phyloP scores from a whole-genome alignment of 2,888 invertebrate genomes.

The Diloba caeruleocephala region DNA sequence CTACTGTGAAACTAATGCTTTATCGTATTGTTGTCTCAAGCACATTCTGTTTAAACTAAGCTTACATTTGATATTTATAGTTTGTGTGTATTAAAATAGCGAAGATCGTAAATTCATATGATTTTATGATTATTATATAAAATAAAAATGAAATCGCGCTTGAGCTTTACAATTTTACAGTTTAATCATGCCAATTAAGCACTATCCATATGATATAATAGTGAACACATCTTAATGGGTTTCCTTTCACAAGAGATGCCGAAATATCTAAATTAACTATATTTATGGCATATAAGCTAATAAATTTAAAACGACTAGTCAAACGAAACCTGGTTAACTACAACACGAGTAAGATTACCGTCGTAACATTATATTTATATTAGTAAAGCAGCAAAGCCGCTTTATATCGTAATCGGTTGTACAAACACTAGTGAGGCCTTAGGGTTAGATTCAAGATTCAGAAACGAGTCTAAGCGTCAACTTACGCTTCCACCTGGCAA shows the following conservation, averaged over 20 bases:
- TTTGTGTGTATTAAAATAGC: conserved; percentile 25
- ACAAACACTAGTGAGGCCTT: conserved; percentile 63
- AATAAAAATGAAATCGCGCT: conserved; percentile 21
- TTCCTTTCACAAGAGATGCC: conserved; percentile 20
- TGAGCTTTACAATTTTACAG: conserved; percentile 17
- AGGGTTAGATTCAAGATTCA: no score
- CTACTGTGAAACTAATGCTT: no score
- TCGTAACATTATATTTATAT: conserved; percentile 34
- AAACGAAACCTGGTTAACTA: conserved; percentile 20
- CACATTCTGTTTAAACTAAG: no score
- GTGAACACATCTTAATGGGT: conserved; percentile 8
- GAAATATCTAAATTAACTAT: conserved; percentile 15
- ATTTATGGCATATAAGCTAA: conserved; percentile 33
- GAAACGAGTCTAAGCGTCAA: no score
- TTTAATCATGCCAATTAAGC: conserved; percentile 29
- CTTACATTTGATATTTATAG: conserved; percentile 13
- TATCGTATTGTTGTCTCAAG: no score
- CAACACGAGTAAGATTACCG: conserved; percentile 24
- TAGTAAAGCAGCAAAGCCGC: conserved; percentile 22
- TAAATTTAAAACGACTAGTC: conserved; percentile 26
- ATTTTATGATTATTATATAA: conserved; percentile 20
- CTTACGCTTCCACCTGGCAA: no score
- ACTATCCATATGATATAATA: conserved; percentile 16
- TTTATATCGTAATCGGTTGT: conserved; percentile 47
- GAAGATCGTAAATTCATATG: not conserved